A percentile compares a stretch with the other conserved stretches of the same genome.
These are phyloP conservation scores for Morpho deidamia DNA, from an alignment of 2,888 invertebrate genomes.

Conservation along the genomic window DNA sequence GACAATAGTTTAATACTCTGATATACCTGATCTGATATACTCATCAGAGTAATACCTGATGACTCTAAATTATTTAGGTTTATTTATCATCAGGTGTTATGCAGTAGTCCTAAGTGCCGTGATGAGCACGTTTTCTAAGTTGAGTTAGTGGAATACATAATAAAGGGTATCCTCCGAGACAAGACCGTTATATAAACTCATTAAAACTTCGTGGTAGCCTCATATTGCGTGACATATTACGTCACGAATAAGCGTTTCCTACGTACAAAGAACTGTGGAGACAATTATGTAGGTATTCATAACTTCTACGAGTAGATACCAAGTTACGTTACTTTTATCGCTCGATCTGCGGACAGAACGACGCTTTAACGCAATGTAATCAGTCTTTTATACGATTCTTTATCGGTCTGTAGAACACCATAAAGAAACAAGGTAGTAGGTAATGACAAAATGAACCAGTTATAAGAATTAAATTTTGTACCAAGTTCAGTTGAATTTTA, in stretches of 20 bases:
- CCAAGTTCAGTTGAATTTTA: too few relatives aligned
- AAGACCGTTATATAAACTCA: constrained; percentile 34
- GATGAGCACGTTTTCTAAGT: constrained; percentile 9
- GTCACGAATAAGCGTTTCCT: constrained; percentile 15
- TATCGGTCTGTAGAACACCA: too few relatives aligned
- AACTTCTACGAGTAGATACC: constrained; percentile 23
- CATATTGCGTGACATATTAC: constrained; percentile 40
- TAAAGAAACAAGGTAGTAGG: too few relatives aligned
- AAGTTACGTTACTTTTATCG: constrained; percentile 30
- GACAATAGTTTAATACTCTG: too few relatives aligned
- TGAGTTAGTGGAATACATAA: constrained; percentile 19
- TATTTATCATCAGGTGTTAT: not conserved
- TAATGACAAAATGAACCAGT: too few relatives aligned
- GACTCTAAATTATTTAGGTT: constrained; percentile 2
- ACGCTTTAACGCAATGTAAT: constrained; percentile 19
- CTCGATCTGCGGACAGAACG: constrained; percentile 2
- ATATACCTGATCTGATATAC: too few relatives aligned
- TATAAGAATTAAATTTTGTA: too few relatives aligned
- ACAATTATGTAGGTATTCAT: constrained; percentile 49
- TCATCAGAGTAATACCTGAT: too few relatives aligned
- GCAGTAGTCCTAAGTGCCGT: too few relatives aligned
- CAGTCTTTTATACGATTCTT: not conserved
- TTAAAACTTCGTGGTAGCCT: constrained; percentile 40
- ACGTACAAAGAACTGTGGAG: constrained; percentile 17
- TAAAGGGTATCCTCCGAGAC: constrained; percentile 25